These are phyloP conservation scores for Tympanoctomys barrerae DNA, from an alignment of 2,797 vertebrate genomes.

Conservation along the genomic window DNA sequence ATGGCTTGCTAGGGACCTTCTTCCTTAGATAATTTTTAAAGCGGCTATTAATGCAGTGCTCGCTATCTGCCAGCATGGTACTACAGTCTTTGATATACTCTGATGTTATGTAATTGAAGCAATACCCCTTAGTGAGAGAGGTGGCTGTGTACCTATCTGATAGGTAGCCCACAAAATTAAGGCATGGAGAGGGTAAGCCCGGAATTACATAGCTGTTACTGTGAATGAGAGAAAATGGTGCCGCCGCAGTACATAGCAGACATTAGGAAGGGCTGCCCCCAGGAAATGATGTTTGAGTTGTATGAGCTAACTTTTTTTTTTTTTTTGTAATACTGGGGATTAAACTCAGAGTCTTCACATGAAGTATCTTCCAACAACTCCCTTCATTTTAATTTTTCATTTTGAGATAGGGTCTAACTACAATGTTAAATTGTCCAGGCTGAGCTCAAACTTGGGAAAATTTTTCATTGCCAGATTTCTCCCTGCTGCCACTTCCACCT, in stretches of 20 bases:
- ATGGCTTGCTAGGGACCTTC: neutral
- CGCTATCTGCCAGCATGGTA: neutral
- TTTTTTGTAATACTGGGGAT: neutral
- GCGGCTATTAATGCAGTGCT: neutral
- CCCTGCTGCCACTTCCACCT: too few relatives aligned
- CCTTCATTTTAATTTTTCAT: neutral
- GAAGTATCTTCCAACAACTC: neutral
- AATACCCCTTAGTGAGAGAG: neutral
- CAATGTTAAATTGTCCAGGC: neutral
- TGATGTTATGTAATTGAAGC: neutral
- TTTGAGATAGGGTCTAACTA: neutral
- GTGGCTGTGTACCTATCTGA: neutral
- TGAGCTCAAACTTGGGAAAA: neutral
- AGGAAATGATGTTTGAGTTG: neutral
- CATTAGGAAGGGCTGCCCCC: neutral
- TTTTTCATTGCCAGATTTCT: too few relatives aligned
- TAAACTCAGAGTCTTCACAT: neutral
- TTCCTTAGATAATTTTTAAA: conserved; percentile 9
- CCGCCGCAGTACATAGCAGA: neutral
- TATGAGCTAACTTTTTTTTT: neutral
- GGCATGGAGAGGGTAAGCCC: neutral
- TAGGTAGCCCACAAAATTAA: neutral
- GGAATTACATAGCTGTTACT: neutral
- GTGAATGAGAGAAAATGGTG: neutral
- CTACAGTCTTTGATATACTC: neutral